A percentile compares a stretch with the other conserved stretches of the same genome.
Conservation (phyloP, 2,888 invertebrate species). For the Tetranychus truncatus region DNA sequence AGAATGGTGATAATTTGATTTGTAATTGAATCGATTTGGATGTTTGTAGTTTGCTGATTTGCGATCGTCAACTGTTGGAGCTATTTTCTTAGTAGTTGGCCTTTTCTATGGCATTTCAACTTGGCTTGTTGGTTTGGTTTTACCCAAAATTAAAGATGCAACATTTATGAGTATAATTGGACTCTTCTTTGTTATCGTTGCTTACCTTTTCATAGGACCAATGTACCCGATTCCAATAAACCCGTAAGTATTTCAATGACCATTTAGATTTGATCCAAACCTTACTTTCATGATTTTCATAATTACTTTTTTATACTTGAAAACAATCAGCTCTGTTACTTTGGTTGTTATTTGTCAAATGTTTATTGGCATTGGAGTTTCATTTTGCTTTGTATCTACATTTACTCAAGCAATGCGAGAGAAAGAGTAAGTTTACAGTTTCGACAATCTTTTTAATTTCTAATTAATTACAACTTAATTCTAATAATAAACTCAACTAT, state of each 20-base stretch:
- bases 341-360: neutral
- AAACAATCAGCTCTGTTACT: neutral
- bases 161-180: neutral
- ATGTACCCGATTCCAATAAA: neutral
- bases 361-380: neutral
- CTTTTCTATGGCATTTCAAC: neutral
- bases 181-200: neutral
- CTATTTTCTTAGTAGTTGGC: neutral
- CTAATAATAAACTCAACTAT: too few species aligned
- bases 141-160: neutral
- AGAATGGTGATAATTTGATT: neutral
- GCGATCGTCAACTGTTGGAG: neutral
- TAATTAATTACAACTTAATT: too few species aligned
- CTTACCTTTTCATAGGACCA: neutral
- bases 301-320: neutral
- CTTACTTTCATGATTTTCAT: neutral
- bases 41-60: neutral
- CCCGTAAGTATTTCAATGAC: neutral
- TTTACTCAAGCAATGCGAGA: neutral
- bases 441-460: too few species aligned
- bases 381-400: neutral
- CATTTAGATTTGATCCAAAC: neutral
- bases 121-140: neutral
- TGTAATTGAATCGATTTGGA: neutral
- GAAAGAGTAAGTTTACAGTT: neutral